phyloP scores from a whole-genome alignment of 2,113 vertebrate genomes.

The Tupaia chinensis region DNA sequence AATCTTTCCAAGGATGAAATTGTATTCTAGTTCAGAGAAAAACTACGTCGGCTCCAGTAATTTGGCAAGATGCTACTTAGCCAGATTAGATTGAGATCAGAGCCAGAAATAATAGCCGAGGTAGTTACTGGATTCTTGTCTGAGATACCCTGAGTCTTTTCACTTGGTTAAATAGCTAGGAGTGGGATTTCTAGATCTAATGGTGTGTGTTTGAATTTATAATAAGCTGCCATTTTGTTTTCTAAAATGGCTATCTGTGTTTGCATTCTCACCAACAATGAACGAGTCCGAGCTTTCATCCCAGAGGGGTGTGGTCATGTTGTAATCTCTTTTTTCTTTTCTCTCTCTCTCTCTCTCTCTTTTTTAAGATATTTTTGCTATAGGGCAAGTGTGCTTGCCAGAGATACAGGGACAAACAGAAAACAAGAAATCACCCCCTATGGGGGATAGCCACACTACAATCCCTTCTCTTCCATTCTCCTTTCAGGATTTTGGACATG shows the following conservation, averaged over 20 bases:
- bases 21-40: conserved; percentile 7
- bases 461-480: too few relatives aligned
- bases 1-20: neutral
- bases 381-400: too few relatives aligned
- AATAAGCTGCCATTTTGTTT: neutral
- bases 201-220: neutral
- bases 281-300: neutral
- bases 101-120: neutral
- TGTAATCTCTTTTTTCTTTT: too few relatives aligned
- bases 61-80: neutral
- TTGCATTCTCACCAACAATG: neutral
- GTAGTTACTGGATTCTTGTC: neutral
- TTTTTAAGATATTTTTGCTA: too few relatives aligned
- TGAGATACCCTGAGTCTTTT: neutral
- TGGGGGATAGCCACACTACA: too few relatives aligned
- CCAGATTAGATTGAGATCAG: neutral
- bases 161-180: neutral
- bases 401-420: too few relatives aligned
- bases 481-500: too few relatives aligned
- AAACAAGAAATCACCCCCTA: too few relatives aligned
- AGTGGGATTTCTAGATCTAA: neutral
- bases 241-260: neutral
- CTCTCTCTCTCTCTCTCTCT: too few relatives aligned
- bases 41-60: neutral
- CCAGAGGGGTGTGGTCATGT: too few relatives aligned